A percentile compares a stretch with the other conserved stretches of the same genome.
Evolutionary conservation across 2,888 invertebrate species (phyloP).

Genomic region (Xestia xanthographa): DNA sequence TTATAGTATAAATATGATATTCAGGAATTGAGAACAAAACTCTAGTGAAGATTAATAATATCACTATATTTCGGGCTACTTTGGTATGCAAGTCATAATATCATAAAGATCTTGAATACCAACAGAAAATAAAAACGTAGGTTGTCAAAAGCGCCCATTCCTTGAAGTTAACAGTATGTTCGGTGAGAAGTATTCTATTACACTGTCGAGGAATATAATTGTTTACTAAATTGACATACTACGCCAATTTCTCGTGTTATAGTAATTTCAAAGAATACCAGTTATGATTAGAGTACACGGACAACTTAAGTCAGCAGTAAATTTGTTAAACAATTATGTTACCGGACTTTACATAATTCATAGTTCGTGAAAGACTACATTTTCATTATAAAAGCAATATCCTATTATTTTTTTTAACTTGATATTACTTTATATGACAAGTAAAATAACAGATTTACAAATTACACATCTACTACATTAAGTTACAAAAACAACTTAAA

Average conservation of each 20-base stretch:
- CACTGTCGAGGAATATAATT: background rate
- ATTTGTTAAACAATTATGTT: background rate
- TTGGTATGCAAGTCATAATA: background rate
- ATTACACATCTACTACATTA: background rate
- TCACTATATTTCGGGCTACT: background rate
- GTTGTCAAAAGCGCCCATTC: background rate
- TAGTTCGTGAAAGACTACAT: background rate
- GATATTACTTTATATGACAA: background rate
- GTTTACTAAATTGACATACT: background rate
- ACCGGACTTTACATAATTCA: background rate
- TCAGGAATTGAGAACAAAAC: background rate
- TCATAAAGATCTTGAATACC: background rate
- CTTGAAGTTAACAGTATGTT: background rate
- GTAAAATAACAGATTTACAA: constrained; percentile 2
- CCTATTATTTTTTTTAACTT: background rate
- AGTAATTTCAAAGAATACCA: background rate
- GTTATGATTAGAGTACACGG: background rate
- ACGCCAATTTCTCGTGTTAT: background rate
- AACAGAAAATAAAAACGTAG: background rate
- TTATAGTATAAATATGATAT: background rate
- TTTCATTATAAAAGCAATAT: background rate
- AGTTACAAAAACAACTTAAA: constrained; percentile 2
- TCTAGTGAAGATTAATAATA: background rate
- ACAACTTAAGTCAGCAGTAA: background rate
- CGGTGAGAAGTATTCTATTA: background rate